These are phyloP conservation scores for Ptyas mucosa DNA, from an alignment of 2,113 vertebrate genomes.

Conservation along the genomic window DNA sequence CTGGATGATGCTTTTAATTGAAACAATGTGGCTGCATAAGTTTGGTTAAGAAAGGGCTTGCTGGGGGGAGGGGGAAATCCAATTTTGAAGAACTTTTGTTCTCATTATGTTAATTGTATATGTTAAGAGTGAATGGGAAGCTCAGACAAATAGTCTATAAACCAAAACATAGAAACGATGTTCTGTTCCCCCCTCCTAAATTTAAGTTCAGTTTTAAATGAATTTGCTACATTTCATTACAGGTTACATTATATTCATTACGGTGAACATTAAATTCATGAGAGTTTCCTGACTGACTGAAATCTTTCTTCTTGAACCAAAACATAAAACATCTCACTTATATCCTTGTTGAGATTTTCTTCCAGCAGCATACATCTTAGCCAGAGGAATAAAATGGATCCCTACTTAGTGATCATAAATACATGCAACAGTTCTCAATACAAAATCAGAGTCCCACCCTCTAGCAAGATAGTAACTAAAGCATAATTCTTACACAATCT, in stretches of 20 bases:
- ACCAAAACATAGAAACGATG: neutral
- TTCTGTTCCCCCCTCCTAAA: neutral
- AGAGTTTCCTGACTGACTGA: neutral
- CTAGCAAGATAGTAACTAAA: neutral
- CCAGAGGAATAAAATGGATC: neutral
- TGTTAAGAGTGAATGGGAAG: neutral
- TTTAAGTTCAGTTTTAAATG: neutral
- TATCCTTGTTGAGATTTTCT: neutral
- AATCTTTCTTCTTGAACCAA: neutral
- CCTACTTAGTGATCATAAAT: neutral
- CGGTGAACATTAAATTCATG: neutral
- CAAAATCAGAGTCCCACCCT: neutral
- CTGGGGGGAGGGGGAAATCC: neutral
- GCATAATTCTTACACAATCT: neutral
- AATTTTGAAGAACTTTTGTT: neutral
- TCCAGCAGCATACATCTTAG: neutral
- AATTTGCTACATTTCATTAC: neutral
- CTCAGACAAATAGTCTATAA: neutral
- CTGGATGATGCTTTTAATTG: neutral
- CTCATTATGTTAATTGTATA: neutral
- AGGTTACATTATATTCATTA: neutral
- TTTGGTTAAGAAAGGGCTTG: neutral
- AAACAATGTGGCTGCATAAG: neutral
- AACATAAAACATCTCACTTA: neutral
- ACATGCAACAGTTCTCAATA: neutral